Base-by-base conservation (phyloP, 2,113 vertebrate species). In the Dasypus novemcinctus region DNA sequence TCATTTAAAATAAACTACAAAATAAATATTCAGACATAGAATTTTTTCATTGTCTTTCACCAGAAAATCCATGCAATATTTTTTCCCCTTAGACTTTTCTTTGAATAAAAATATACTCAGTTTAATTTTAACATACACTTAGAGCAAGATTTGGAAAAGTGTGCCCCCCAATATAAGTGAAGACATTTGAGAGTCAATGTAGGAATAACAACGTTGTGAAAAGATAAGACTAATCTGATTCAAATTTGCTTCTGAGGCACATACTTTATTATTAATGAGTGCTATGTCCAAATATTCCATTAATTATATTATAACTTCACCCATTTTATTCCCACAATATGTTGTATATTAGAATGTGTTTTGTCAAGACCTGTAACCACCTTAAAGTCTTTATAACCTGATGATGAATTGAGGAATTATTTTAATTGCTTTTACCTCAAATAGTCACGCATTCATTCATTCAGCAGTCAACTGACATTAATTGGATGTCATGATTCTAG, bases 1-100 rank as follows among this genome's bases (percentile, higher is more conserved):
- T 97, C 87, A 95, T 97, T 98, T 98, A 97, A 96, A 64, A 84
- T 87, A 98, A 96, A 93, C 66, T 94, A 81, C 38, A 93, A 78
- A 90, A 95, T 83, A 94, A 97, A 91, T 97, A 87, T 63, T 96
- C 94, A 95, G 75, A 3, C 17, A 86, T 21, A 71, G 12, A 43
- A 0, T 63, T 89, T 86, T 94, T 87, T 88, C 63, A 79, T 25
- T 2, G 3, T 93, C 72, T 87, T 68, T 93, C 74, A 84, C 69
- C 90, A 96, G 15, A 15, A 94, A 83, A 98, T 81, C 59, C 87
- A 91, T 10, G 88, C 0, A 11, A 72, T 7, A 0, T 0, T 74
- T 33, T 72, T 84, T 33, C 84, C 14, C 11, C 31, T 93, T 85
- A 71, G 43, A 54, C 3, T 66, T 76, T 97, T 97, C 92, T 94